Percentiles rank a stretch among this genome's conserved stretches.
phyloP scores from a whole-genome alignment of 2,797 vertebrate species.

The Chromobotia macracanthus region DNA sequence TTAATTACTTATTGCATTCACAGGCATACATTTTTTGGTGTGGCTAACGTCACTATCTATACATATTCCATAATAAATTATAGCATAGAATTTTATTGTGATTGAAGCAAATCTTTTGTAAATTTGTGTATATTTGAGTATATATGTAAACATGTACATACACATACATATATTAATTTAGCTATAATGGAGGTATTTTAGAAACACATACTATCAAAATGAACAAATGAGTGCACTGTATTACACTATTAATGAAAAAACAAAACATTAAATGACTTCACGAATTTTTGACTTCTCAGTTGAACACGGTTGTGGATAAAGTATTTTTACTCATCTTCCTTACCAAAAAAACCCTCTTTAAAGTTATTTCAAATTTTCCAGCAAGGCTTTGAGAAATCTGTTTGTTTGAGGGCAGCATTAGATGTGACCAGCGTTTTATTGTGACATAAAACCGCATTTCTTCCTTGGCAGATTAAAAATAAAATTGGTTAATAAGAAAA shows the following conservation, averaged over 20 bases:
- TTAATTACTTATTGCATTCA: no score
- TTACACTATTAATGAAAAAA: constrained; percentile 65
- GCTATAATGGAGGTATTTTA: constrained; percentile 77
- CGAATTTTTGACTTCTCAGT: constrained; percentile 90
- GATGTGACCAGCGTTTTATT: constrained; percentile 99
- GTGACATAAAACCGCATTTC: constrained; percentile 99
- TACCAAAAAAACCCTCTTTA: constrained; percentile 87
- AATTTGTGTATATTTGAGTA: background rate
- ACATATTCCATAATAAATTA: background rate
- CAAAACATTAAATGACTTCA: constrained; percentile 86
- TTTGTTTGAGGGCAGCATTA: constrained; percentile 99
- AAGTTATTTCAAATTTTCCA: constrained; percentile 99
- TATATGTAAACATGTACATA: constrained; percentile 59
- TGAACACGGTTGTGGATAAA: constrained; percentile 97
- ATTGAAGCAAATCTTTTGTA: background rate
- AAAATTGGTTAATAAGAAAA: constrained; percentile 99
- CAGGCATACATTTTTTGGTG: background rate
- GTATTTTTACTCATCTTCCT: constrained; percentile 84
- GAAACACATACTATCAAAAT: constrained; percentile 80
- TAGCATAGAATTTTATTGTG: background rate
- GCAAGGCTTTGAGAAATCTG: constrained; percentile 99
- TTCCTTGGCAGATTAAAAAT: constrained; percentile 99
- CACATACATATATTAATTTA: constrained; percentile 70
- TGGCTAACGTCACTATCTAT: background rate
- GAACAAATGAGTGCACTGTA: constrained; percentile 74